phyloP scores from a whole-genome alignment of 1,140 invertebrate species.

The Sitobion miscanthi region DNA sequence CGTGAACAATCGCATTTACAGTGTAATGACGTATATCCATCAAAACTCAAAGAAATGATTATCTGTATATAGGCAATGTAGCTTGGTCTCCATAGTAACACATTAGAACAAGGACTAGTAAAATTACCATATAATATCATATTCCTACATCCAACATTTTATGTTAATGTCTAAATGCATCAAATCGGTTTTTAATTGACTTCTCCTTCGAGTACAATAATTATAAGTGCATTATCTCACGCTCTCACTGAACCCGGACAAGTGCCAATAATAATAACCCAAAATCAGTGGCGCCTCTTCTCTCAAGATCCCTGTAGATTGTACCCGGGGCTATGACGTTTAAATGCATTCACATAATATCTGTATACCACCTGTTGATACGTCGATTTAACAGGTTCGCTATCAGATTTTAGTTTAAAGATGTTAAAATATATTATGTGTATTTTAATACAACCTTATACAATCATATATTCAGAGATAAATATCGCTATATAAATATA shows the following conservation, averaged over 20 bases:
- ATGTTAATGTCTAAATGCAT: not conserved
- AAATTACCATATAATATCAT: slow-evolving; percentile 48
- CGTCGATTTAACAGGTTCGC: slow-evolving; percentile 13
- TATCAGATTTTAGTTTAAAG: slow-evolving; percentile 34
- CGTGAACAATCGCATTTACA: slow-evolving; percentile 22
- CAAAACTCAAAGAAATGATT: slow-evolving; percentile 13
- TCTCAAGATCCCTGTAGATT: slow-evolving; percentile 23
- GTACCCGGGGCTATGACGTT: not conserved
- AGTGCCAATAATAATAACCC: slow-evolving; percentile 42
- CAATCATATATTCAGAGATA: not conserved
- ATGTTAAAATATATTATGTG: slow-evolving; percentile 10
- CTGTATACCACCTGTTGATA: slow-evolving; percentile 38
- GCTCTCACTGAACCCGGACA: slow-evolving; percentile 34
- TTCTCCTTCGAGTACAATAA: slow-evolving; percentile 17
- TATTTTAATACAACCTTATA: slow-evolving; percentile 8
- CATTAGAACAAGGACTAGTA: slow-evolving; percentile 42
- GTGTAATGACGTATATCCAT: slow-evolving; percentile 27
- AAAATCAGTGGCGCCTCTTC: slow-evolving; percentile 52
- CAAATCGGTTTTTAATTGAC: slow-evolving; percentile 52
- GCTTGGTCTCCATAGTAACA: not conserved
- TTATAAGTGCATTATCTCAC: slow-evolving; percentile 54
- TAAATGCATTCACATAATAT: not conserved
- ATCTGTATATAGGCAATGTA: not conserved
- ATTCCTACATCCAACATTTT: not conserved
- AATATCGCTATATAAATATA: not conserved